Evolutionary conservation across 2,888 invertebrate species (phyloP).

Genomic region (Eulithis prunata): DNA sequence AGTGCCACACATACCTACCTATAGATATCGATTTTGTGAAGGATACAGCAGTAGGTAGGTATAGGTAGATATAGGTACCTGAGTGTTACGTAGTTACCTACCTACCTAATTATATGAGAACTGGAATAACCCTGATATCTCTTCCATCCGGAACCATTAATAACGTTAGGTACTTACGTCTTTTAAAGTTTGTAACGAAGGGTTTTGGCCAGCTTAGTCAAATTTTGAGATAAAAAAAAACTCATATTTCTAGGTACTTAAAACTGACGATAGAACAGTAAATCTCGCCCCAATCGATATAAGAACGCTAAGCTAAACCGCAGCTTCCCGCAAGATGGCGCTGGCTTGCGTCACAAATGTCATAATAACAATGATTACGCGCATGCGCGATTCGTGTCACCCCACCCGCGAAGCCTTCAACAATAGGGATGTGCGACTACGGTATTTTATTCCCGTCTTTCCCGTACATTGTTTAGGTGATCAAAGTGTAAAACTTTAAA

Average conservation of each 20-base stretch:
- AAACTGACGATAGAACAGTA: constrained; percentile 24
- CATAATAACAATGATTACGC: constrained; percentile 64
- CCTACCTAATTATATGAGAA: too few relatives aligned
- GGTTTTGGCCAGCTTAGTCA: too few relatives aligned
- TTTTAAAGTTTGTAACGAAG: too few relatives aligned
- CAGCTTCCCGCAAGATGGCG: constrained; percentile 60
- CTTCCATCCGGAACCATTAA: too few relatives aligned
- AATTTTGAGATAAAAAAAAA: not conserved
- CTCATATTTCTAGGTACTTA: not conserved
- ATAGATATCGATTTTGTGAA: too few relatives aligned
- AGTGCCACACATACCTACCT: not conserved
- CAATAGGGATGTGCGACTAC: constrained; percentile 41
- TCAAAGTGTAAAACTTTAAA: too few relatives aligned
- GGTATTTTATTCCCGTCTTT: not conserved
- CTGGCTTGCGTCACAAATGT: constrained; percentile 61
- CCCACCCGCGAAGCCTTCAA: constrained; percentile 49
- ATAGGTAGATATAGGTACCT: too few relatives aligned
- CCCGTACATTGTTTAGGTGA: not conserved
- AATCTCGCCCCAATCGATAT: constrained; percentile 40
- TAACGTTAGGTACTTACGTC: too few relatives aligned
- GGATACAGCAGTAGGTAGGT: too few relatives aligned
- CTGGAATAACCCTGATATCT: too few relatives aligned
- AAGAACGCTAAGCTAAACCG: constrained; percentile 55
- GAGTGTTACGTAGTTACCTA: too few relatives aligned
- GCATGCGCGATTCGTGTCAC: constrained; percentile 63